Base-by-base conservation (phyloP, 1,140 invertebrate species). In the Drosophila sp. region DNA sequence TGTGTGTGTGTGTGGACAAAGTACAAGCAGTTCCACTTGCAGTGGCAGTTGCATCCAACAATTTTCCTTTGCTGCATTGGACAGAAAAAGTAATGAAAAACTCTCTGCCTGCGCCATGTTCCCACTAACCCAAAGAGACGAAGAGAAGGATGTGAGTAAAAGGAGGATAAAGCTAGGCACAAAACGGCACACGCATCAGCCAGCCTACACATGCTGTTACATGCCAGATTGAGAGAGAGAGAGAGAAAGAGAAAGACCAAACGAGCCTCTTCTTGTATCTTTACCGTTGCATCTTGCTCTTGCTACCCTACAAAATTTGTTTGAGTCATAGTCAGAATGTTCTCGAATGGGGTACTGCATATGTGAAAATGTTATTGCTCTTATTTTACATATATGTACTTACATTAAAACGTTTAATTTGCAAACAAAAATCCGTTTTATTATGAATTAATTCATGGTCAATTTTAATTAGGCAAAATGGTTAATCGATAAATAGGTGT, bases 31-130 rank as follows among this genome's bases (percentile, higher is more conserved):
- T 50, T 50, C 73, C 72, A 73, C 68, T 73, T 72, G 65, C 75
- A 76, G 72, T 69, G 65, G 73, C 73, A 66, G 60, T 73, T 73
- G 73, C 72, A 76, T 76, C 73, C 73, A 69, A 76, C 41, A 60
- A 76, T 76, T 76, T 76, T 73, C 76, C 73, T 40, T 76, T 70
- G 74, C 74, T 77, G 75, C 75, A 77, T 61, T 63, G 75, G 75
- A 77, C 75, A 77, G 75, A 77, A 68, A 77, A 75, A 71, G 74
- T 77, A 71, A 77, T 77, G 75, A 77, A 77, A 77, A 76, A 76
- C 40, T 76, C 64, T 61, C 47, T 76, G 65, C 54, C 29, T 30
- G 11, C 29, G 10, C 54, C 54, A 56, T 30, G 23, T 27, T 50
- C 27, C 54, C 11, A n/a, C 54, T 32, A 1, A 11, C 54, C 54